Percentiles rank a stretch among this genome's conserved stretches.
These are phyloP conservation scores for Gymnarchus niloticus DNA, from an alignment of 2,113 vertebrate species.

Conservation along the genomic window DNA sequence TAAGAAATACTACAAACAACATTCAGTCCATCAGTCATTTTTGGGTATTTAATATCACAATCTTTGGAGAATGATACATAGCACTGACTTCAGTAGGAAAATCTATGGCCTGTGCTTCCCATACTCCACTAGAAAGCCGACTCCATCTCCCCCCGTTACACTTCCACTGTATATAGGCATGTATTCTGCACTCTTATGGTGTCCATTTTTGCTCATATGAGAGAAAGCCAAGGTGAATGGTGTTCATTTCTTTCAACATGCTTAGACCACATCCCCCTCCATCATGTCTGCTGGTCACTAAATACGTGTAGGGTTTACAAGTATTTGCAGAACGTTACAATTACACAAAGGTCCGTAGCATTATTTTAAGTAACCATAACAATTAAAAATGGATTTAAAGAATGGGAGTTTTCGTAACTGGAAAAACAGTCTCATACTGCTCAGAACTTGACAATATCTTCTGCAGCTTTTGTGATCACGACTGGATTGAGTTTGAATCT, in stretches of 20 bases:
- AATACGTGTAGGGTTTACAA: background rate
- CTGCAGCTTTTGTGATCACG: background rate
- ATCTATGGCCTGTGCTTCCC: background rate
- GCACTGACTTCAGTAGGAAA: background rate
- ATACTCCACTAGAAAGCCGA: background rate
- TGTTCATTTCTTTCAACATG: background rate
- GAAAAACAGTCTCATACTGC: background rate
- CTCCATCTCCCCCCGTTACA: background rate
- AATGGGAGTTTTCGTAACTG: background rate
- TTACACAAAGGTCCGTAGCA: background rate
- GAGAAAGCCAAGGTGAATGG: background rate
- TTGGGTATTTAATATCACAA: background rate
- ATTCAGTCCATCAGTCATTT: background rate
- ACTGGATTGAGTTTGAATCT: background rate
- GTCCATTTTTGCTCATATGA: background rate
- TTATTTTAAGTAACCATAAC: background rate
- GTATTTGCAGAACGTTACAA: background rate
- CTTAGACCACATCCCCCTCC: background rate
- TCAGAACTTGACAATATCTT: background rate
- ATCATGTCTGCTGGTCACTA: background rate
- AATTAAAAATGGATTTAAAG: background rate
- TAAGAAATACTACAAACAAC: background rate
- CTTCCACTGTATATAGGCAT: background rate
- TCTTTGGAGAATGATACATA: background rate
- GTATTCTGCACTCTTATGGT: background rate